Percentiles rank a stretch among this genome's conserved stretches.
These are phyloP conservation scores for Helicoverpa assulta DNA, from an alignment of 2,888 invertebrate species.

Conservation along the genomic window DNA sequence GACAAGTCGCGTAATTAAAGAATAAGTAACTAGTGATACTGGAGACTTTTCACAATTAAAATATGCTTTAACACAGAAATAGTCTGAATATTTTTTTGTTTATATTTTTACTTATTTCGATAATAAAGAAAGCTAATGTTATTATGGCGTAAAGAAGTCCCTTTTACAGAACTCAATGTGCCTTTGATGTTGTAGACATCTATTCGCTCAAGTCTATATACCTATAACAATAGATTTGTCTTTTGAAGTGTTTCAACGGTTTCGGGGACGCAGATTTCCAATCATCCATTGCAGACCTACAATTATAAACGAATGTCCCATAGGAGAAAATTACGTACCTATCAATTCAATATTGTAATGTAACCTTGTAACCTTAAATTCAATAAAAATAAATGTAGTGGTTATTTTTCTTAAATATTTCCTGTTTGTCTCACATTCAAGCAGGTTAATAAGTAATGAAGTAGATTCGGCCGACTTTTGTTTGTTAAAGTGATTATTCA, in stretches of 20 bases:
- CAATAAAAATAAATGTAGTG: conserved; percentile 52
- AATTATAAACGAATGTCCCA: conserved; percentile 22
- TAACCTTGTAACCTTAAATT: conserved; percentile 50
- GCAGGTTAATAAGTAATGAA: conserved; percentile 89
- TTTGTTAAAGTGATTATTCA: conserved; percentile 90
- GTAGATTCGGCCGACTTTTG: conserved; percentile 85
- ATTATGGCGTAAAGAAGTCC: conserved; percentile 67
- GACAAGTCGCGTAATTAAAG: conserved; percentile 72
- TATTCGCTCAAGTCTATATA: conserved; percentile 72
- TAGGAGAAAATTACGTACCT: too few relatives aligned
- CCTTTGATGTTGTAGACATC: conserved; percentile 74
- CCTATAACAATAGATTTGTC: conserved; percentile 71
- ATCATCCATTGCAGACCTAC: conserved; percentile 59
- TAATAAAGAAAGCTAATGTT: conserved; percentile 73
- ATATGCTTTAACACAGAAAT: conserved; percentile 48
- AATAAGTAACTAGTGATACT: conserved; percentile 39
- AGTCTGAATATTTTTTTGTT: conserved; percentile 38
- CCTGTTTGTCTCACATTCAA: conserved; percentile 79
- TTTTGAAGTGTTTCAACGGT: conserved; percentile 74
- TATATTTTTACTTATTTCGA: conserved; percentile 62
- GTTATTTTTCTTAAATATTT: conserved; percentile 58
- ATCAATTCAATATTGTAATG: conserved; percentile 3
- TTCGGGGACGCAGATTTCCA: conserved; percentile 68
- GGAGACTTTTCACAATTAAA: conserved; percentile 38
- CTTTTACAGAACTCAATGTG: conserved; percentile 69